Evolutionary conservation across 2,113 vertebrate genomes (phyloP), one percentile per base, ranked within the genome.

Genomic region (Neoarius graeffei): DNA sequence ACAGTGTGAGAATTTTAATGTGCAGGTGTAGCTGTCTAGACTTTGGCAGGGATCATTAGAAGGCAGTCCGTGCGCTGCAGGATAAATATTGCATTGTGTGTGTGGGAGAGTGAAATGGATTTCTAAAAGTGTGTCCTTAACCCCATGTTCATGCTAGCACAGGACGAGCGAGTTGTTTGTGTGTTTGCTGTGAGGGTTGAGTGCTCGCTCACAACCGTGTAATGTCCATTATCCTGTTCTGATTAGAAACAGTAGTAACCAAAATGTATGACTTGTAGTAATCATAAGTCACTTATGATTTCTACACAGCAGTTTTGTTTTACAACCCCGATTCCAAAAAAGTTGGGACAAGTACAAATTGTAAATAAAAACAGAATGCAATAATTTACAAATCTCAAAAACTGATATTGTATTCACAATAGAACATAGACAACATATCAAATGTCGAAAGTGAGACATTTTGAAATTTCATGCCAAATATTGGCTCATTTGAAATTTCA

Each of bases 11-110:
- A 20, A 81, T 59, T 59, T 59, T 59, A 81, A 59, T 27, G 79
- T 4, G 27, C 79, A 81, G 81, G 62, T 69, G 42, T 84, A 54
- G 62, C 82, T 20, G 62, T 84, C 62, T 84, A 69, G 82, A 52
- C 48, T 67, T 84, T 19, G 48, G 7, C 81, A 66, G 81, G 20
- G 42, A 52, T 80, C n/a, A 80, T 57, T 57, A 57, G 17, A n/a
- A 27, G 54, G 7, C 52, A 57, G 52, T 4, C n/a, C 19, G 77
- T 11, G n/a, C 7, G n/a, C 50, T 35, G 7, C 79, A 35, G 35
- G 20, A 35, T 81, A 30, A 59, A 81, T 59, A 81, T 30, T 59
- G n/a, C 54, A 1, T 20, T 25, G 42, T 25, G 8, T 25, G 8
- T 48, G 74, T 19, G 77, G n/a, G n/a, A 20, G 8, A 20, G 54